Base-by-base conservation (phyloP, 1,140 invertebrate genomes). In the Hylyphantes graminicola region DNA sequence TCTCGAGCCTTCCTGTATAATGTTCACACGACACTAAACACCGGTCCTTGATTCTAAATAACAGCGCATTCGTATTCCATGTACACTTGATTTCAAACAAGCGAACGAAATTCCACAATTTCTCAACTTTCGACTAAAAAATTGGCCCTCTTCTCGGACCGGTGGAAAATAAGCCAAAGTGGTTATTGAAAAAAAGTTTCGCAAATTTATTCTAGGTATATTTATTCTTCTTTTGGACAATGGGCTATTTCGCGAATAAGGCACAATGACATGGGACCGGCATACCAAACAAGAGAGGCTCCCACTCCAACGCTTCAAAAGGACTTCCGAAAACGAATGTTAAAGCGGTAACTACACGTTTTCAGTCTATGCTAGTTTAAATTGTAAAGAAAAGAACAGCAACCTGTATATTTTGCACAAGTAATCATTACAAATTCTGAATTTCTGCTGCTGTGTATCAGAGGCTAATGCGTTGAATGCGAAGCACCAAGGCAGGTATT, bases 141-240 rank as follows among this genome's bases (percentile, higher is more conserved):
- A 59, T 59, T 59, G 8, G 8, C 54, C 19, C 19, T 48, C 12
- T 59, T 51, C 48, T 70, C 12, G 21, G 19, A 35, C 53, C 8
- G 72, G 59, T 59, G 53, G 72, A 17, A 74, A 74, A 74, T 74
- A 74, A 74, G 54, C 54, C 59, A 74, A 74, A 74, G 72, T 74
- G 35, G 72, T 53, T 10, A 74, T 57, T 53, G 72, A 74, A 48
- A 10, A 17, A 55, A 74, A 70, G 67, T 53, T 74, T 74, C 21
- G 53, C 35, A 74, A 74, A 74, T 57, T 57, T 74, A 48, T 70
- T 57, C 12, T 10, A 17, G 72, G 72, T 74, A 74, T 74, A 74
- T 74, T 74, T 74, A 74, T 74, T 74, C 72, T 74, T 74, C 35
- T 74, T 15, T 9, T 59, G 72, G 55, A 74, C 72, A 74, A 74